Base-by-base conservation (phyloP, 2,113 vertebrate genomes). In the Tragelaphus buxtoni region DNA sequence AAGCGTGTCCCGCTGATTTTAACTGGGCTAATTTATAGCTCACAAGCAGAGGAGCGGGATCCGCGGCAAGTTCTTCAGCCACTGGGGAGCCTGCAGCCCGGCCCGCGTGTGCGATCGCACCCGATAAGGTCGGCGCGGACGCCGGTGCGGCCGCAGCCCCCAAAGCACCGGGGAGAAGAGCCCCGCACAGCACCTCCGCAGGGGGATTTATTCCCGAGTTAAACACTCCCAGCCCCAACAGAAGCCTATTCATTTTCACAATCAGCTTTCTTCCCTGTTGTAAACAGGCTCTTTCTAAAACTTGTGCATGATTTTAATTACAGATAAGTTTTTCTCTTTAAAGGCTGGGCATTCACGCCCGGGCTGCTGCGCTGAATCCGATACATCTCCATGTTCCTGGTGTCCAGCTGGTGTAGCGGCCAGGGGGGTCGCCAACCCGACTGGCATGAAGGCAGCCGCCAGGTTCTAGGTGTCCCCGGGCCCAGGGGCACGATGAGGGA, bases 251-350 rank as follows among this genome's bases (percentile, higher is more conserved):
- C 95, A 80, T 89, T 98, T 98, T 97, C 90, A 97, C 98, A 98
- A 98, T 98, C 98, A 98, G 96, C 97, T 98, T 98, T 97, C 97
- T 98, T 97, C 97, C 96, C 97, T 42, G 97, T 96, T 95, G 98
- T 98, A 98, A 99, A 99, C 98, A 98, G 98, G 97, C 97, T 98
- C 98, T 97, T 98, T 97, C 98, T 98, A 98, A 99, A 99, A 99
- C 98, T 98, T 98, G 98, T 98, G 99, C 99, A 99, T 99, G 99
- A 99, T 99, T 99, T 99, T 99, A 99, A 99, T 99, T 99, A 99
- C 99, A 99, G 99, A 99, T 99, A 99, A 99, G 99, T 99, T 99
- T 99, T 99, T 99, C 99, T 99, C 97, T 99, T 98, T 98, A 98
- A 98, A 99, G 99, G 98, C 98, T 98, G 98, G 98, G 99, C 98